These are phyloP conservation scores for Ianthella basta DNA, from an alignment of 37 sponge, comb jelly and placozoan genomes.

Conservation along the genomic window DNA sequence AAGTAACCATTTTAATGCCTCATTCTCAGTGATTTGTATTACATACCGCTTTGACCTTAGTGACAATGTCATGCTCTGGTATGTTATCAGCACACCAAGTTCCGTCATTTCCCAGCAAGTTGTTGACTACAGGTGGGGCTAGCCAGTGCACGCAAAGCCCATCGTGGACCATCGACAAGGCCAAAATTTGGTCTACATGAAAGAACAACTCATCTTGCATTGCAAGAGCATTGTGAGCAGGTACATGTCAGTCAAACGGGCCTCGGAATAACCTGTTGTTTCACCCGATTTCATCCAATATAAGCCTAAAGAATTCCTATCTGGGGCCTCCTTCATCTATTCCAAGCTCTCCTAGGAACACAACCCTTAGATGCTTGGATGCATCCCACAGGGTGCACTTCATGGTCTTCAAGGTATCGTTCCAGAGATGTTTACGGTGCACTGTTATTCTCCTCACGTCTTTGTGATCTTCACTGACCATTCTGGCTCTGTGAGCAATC, in stretches of 20 bases:
- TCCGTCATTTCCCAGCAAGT: neutral
- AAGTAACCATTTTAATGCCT: neutral
- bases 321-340: conserved; percentile 4
- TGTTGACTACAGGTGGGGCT: neutral
- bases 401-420: conserved; percentile 5
- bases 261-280: conserved; percentile 12
- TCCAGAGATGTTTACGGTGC: neutral
- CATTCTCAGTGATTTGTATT: neutral
- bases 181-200: conserved; percentile 1
- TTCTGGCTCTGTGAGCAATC: neutral
- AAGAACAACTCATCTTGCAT: neutral
- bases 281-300: neutral
- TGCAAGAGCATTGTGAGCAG: conserved; percentile 14
- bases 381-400: neutral
- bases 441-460: conserved; percentile 21
- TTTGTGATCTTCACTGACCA: neutral
- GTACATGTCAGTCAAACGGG: neutral
- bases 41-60: neutral
- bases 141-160: neutral
- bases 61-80: neutral
- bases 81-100: neutral
- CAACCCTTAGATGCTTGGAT: conserved; percentile 9
- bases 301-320: neutral
- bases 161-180: neutral
- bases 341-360: conserved; percentile 9